phyloP scores from a whole-genome alignment of 2,888 invertebrate species.

The Rotaria magnacalcarata region DNA sequence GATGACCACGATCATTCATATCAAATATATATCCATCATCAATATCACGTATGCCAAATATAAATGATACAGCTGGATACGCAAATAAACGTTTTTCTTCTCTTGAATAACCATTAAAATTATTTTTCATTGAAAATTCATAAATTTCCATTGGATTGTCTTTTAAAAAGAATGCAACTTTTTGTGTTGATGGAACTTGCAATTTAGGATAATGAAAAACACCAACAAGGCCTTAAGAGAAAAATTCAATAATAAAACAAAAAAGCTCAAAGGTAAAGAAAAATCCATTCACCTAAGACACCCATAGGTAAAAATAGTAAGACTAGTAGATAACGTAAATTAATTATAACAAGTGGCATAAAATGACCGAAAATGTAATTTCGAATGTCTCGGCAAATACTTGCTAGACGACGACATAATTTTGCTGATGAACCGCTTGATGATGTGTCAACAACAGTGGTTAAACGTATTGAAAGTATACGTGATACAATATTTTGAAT shows the following conservation, averaged over 20 bases:
- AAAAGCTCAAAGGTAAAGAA: no score
- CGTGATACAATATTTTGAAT: slow-evolving; percentile 37
- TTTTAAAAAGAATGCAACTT: slow-evolving; percentile 77
- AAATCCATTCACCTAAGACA: not conserved
- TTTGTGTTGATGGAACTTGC: slow-evolving; percentile 74
- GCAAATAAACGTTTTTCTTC: slow-evolving; percentile 42
- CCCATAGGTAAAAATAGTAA: slow-evolving; percentile 39
- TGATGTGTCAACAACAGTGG: not conserved
- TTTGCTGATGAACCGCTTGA: not conserved
- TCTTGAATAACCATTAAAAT: slow-evolving; percentile 35
- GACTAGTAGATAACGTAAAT: slow-evolving; percentile 17
- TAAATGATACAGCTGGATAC: slow-evolving; percentile 43
- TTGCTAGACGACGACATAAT: not conserved
- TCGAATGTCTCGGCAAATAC: not conserved
- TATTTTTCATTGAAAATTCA: slow-evolving; percentile 42
- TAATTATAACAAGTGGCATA: slow-evolving; percentile 42
- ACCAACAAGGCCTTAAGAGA: slow-evolving; percentile 62
- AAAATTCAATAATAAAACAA: no score
- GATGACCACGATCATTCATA: slow-evolving; percentile 38
- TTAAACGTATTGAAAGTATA: not conserved
- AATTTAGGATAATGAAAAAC: slow-evolving; percentile 79
- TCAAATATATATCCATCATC: slow-evolving; percentile 41
- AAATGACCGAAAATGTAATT: slow-evolving; percentile 49
- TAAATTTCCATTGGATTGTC: slow-evolving; percentile 43
- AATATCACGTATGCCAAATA: slow-evolving; percentile 42